Conservation (phyloP, 2,888 invertebrate genomes). For the Morpho deidamia region DNA sequence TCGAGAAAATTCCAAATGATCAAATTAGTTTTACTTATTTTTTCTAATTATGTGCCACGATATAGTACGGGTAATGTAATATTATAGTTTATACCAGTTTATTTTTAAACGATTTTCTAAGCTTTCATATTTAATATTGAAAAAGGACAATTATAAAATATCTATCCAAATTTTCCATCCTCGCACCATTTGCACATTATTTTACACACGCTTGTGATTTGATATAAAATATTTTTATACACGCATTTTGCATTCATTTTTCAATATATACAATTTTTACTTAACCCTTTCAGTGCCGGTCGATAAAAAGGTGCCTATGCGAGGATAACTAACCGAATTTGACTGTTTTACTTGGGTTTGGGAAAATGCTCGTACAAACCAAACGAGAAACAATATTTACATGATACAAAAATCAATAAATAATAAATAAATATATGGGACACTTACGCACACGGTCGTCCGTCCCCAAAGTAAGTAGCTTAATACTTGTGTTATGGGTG, state of each 20-base stretch:
- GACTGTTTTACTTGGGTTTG: no score
- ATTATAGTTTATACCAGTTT: slow-evolving; percentile 32
- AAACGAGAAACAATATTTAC: no score
- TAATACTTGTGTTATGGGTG: no score
- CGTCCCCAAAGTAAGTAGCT: no score
- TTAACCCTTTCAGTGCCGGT: no score
- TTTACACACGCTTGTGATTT: background rate
- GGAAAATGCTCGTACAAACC: no score
- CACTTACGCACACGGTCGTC: no score
- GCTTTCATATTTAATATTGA: background rate
- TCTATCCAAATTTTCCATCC: slow-evolving; percentile 26
- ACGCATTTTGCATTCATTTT: slow-evolving; percentile 14
- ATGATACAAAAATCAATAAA: no score
- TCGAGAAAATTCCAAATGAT: slow-evolving; percentile 17
- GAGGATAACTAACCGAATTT: no score
- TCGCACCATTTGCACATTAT: slow-evolving; percentile 15
- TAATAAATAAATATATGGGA: no score
- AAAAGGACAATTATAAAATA: slow-evolving; percentile 7
- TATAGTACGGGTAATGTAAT: slow-evolving; percentile 60
- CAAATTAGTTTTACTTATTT: slow-evolving; percentile 34
- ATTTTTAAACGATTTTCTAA: background rate
- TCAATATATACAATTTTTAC: slow-evolving; percentile 15
- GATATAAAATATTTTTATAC: background rate
- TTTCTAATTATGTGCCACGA: slow-evolving; percentile 57
- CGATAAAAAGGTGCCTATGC: no score